Percentiles rank a stretch among this genome's conserved stretches.
phyloP scores from a whole-genome alignment of 2,113 vertebrate species.

The Mustelus asterias region DNA sequence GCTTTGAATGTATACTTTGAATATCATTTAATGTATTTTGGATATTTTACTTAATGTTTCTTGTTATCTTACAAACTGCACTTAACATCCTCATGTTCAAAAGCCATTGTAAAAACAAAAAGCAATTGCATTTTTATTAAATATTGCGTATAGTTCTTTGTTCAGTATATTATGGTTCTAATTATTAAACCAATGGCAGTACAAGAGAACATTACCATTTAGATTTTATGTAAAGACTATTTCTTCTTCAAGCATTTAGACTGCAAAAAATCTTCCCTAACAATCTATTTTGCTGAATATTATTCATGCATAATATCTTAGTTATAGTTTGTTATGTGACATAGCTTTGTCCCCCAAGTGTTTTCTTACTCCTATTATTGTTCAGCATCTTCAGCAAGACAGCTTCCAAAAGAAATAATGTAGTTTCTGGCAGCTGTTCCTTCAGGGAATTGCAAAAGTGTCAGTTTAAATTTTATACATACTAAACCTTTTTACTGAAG shows the following conservation, averaged over 20 bases:
- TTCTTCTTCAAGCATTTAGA: neutral
- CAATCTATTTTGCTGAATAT: conserved; percentile 56
- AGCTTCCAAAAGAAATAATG: conserved; percentile 58
- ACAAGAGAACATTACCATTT: neutral
- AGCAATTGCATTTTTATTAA: neutral
- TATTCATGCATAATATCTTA: conserved; percentile 60
- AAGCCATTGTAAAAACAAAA: neutral
- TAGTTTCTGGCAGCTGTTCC: conserved; percentile 53
- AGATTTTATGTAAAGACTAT: neutral
- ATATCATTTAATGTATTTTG: neutral
- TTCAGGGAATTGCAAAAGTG: conserved; percentile 58
- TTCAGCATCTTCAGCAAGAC: conserved; percentile 59
- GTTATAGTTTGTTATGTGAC: conserved; percentile 60
- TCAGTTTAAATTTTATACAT: conserved; percentile 57
- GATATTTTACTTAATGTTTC: neutral
- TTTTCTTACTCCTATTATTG: conserved; percentile 55
- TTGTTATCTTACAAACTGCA: neutral
- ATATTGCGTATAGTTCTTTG: neutral
- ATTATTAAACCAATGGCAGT: neutral
- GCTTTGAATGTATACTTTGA: neutral
- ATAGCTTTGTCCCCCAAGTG: conserved; percentile 54
- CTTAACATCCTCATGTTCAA: neutral
- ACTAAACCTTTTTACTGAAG: conserved; percentile 56
- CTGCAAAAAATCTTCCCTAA: conserved; percentile 45
- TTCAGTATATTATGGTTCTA: neutral